These are phyloP conservation scores for Drosophila pullipes DNA, from an alignment of 2,888 invertebrate species.

Conservation along the genomic window DNA sequence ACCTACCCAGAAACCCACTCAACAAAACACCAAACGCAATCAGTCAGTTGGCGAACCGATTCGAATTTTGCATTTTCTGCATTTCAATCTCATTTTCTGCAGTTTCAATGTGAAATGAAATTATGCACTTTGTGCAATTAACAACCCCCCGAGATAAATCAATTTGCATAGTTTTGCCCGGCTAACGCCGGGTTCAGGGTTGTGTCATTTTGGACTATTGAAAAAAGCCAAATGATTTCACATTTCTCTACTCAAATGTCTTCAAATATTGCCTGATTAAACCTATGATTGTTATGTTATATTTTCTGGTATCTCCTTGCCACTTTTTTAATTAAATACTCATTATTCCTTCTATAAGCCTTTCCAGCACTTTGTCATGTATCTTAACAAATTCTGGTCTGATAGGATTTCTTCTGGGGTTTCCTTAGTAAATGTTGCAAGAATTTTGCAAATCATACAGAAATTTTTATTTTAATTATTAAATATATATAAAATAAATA, in stretches of 20 bases:
- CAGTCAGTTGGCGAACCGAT: constrained; percentile 4
- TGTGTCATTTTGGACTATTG: constrained; percentile 38
- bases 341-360: neutral
- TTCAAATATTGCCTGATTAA: neutral
- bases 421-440: neutral
- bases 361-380: neutral
- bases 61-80: neutral
- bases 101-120: constrained; percentile 47
- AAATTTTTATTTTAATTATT: rapidly evolving
- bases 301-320: neutral
- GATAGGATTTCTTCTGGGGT: neutral
- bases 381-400: neutral
- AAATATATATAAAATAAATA: neutral
- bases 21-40: constrained; percentile 3
- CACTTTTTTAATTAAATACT: neutral
- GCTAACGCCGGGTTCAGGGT: constrained; percentile 22
- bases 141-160: constrained; percentile 49
- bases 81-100: constrained; percentile 45
- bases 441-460: rapidly evolving
- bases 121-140: constrained; percentile 76
- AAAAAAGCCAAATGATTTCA: constrained; percentile 34
- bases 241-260: neutral
- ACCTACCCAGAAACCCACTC: constrained; percentile 1
- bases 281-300: neutral
- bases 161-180: constrained; percentile 43